Base-by-base conservation (phyloP, 2,797 vertebrate genomes). In the Cossypha polioptera region DNA sequence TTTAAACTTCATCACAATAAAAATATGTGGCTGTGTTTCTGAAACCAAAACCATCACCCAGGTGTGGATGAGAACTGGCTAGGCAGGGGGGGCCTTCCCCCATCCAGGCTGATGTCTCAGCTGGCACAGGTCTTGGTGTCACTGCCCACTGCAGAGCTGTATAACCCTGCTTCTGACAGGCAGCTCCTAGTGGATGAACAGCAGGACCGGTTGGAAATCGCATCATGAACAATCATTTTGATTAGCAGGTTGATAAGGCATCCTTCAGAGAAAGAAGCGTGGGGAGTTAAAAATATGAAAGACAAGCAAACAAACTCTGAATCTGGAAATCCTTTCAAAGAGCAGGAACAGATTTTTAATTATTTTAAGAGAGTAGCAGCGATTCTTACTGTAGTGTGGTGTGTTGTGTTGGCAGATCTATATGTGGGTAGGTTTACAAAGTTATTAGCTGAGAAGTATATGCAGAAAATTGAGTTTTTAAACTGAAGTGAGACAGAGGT, bases 281-380 rank as follows among this genome's bases (percentile, higher is more conserved):
- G 25, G 14, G 28, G 11, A 76, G 16, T 71, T 73, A 26, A 59
- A 28, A 20, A 28, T 2, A 4, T 48, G 66, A 84, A 82, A 47
- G 25, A 61, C 63, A 86, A 35, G 43, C 22, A 47, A 80, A 21
- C 3, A 1, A 40, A 18, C 35, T 86, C 54, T 67, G 62, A 76
- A 69, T 69, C 45, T 53, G 67, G n/a, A 93, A 88, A 47, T 84
- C 9, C 18, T 73, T 88, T 93, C 35, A 40, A 51, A 81, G 86
- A 71, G n/a, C n/a, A 62, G 58, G 57, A 54, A 40, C 7, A 35
- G 11, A 47, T 63, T 88, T 86, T 89, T 31, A 86, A 63, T 84
- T 59, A 10, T 67, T 80, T 75, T 89, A 69, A 85, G 35, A 65
- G 35, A 25, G 14, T 28, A 43, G 13, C 2, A 0, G 1, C 5